A percentile compares a stretch with the other conserved stretches of the same genome.
These are phyloP conservation scores for Poicephalus gulielmi DNA, from an alignment of 2,113 vertebrate species.

Conservation along the genomic window DNA sequence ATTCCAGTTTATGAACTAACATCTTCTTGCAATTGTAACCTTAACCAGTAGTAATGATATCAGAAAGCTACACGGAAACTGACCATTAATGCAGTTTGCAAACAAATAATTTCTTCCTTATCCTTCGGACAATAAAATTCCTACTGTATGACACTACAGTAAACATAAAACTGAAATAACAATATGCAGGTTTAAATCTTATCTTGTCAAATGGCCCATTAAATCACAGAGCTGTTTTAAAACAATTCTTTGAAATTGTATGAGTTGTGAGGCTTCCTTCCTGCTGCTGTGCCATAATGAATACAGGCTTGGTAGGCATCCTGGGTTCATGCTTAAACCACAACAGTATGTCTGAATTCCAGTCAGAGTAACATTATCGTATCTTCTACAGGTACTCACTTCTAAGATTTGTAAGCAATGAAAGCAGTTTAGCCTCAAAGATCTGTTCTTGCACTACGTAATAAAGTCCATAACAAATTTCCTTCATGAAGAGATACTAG, in stretches of 20 bases:
- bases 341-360: neutral
- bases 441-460: neutral
- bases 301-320: neutral
- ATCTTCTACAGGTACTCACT: neutral
- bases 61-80: neutral
- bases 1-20: neutral
- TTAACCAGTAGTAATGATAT: neutral
- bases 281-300: neutral
- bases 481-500: neutral
- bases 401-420: neutral
- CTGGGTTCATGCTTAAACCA: neutral
- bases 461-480: neutral
- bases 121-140: neutral
- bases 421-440: neutral
- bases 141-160: neutral
- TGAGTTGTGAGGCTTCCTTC: neutral
- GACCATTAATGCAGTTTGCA: neutral
- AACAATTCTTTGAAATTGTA: neutral
- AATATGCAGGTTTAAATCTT: neutral
- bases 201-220: neutral
- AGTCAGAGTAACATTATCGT: neutral
- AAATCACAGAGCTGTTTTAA: neutral
- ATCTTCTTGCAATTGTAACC: neutral
- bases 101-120: neutral
- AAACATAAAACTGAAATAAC: neutral